Base-by-base conservation (phyloP, 2,113 vertebrate genomes). In the Phainopepla nitens region DNA sequence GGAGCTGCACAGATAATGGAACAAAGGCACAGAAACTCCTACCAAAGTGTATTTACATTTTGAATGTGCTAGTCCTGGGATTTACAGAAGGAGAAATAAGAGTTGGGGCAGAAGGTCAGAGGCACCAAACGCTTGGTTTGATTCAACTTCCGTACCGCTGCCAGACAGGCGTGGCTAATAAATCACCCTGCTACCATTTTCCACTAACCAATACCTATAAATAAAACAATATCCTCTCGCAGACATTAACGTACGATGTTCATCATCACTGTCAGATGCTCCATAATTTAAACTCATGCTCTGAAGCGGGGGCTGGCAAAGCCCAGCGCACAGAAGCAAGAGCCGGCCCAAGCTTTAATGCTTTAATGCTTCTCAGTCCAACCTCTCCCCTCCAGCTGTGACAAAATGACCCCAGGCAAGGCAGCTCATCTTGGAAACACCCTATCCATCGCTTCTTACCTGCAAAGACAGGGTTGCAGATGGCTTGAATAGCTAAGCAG, bases 1-100 rank as follows among this genome's bases (percentile, higher is more conserved):
- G 83, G 94, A 95, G 93, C 95, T 57, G 76, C 81, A 35, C 87
- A 87, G 81, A 94, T 73, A 95, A 95, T 57, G 89, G 57, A 71
- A 65, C 75, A 36, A 13, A 95, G 96, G 91, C 89, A 75, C 73
- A 77, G 73, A 94, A 92, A 93, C 49, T 81, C 54, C 81, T 27
- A 33, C 31, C 83, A 49, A 60, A 53, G 20, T 9, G 70, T 12
- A 53, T 80, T 53, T 94, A 82, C 87, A 53, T 95, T 89, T 92
- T 29, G 72, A 95, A 53, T 4, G 5, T 41, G 15, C 28, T 56
- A 31, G 25, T n/a, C 82, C 39, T 8, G 36, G 47, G 68, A 57
- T n/a, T 72, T 56, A 39, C 13, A 65, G 66, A 7, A 68, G 21
- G 20, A 68, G 28, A 39, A 81, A 41, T 22, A 66, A 25, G 33